Evolutionary conservation across 2,888 invertebrate species (phyloP).

Genomic region (Tipula unca): DNA sequence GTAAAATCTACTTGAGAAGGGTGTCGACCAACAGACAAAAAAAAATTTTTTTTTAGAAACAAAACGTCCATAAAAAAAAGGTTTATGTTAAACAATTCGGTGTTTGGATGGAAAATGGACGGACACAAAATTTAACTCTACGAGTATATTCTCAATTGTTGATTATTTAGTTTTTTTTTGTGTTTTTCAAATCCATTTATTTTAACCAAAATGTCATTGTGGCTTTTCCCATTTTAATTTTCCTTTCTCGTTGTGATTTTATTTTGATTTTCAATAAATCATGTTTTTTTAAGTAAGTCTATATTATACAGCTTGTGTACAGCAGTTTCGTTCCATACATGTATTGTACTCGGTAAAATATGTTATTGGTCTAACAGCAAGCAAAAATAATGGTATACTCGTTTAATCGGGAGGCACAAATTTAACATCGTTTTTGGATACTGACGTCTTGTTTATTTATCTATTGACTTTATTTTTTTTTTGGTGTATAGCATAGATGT

Average conservation of each 20-base stretch:
- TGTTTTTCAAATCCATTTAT: neutral
- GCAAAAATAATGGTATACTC: neutral
- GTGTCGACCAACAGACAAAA: neutral
- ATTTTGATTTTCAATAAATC: neutral
- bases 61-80: neutral
- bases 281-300: neutral
- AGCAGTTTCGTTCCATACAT: neutral
- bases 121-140: neutral
- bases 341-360: neutral
- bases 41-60: neutral
- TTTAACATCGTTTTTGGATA: neutral
- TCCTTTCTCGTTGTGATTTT: neutral
- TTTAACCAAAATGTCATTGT: constrained; percentile 14
- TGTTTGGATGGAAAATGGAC: neutral
- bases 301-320: neutral
- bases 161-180: neutral
- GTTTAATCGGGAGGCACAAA: neutral
- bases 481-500: neutral
- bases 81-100: neutral
- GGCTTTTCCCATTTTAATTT: constrained; percentile 1
- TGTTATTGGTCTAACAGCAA: neutral
- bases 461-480: neutral
- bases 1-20: neutral
- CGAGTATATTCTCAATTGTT: constrained; percentile 1
- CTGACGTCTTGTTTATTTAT: neutral